Base-by-base conservation (phyloP, 2,888 invertebrate species). In the Byasa hedistus region DNA sequence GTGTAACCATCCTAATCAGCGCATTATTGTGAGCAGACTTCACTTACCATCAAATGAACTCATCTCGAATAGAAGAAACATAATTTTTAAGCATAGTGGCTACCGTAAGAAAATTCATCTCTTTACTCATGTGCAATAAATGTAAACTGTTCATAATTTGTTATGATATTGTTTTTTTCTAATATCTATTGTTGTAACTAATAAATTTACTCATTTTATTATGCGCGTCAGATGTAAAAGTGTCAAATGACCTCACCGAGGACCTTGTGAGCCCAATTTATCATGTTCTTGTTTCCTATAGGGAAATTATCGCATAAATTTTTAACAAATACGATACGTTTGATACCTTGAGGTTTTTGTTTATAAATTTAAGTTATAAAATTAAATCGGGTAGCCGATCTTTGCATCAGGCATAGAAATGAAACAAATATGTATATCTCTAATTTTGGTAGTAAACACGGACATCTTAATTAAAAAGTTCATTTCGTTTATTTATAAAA, bases 251-350 rank as follows among this genome's bases (percentile, higher is more conserved):
- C 65, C 65, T 65, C 22, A 56, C 36, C 59, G 12, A 21, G 32
- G 15, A 5, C 65, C 56, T 65, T 55, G 59, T 39, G 23, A 51
- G 63, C 51, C 23, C 8, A 22, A 55, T 59, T 55, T 17, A 22
- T 60, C 24, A 24, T 59, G 55, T 54, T n/a, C 36, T 39, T 54
- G 44, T 60, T 60, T 60, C 56, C 59, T 56, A 15, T 24, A 12
- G 55, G 63, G 32, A 56, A 55, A 64, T 64, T 58, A 39, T 52
- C 27, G 39, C 27, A 54, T 32, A 7, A 17, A 57, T 57, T 56
- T 27, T 32, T 17, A 57, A 15, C 10, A 22, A 10, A 12, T 12
- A 15, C 39, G 39, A 3, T 15, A 39, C 39, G 12, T 15, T 15
- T 15, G n/a, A n/a, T 12, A 15, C 3, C 39, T 39, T 39, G 39